Percentiles rank a stretch among this genome's conserved stretches.
Conservation (phyloP, 2,888 invertebrate genomes). For the Gymnocheta viridis region DNA sequence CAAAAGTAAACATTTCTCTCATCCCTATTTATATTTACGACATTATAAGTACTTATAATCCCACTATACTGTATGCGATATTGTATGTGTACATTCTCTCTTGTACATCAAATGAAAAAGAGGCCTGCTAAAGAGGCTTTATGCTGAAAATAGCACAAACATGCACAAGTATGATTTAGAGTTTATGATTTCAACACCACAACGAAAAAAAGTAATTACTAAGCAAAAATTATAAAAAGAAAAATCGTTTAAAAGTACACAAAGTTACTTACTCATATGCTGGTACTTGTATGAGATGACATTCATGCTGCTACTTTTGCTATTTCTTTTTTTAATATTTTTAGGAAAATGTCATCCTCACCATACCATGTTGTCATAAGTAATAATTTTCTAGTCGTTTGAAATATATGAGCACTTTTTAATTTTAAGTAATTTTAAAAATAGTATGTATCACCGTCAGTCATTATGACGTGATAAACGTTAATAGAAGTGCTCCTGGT, state of each 20-base stretch:
- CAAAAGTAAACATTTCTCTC: not conserved
- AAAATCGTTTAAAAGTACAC: slow-evolving; percentile 24
- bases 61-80: not conserved
- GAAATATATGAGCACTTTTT: slow-evolving; percentile 27
- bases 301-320: slow-evolving; percentile 5
- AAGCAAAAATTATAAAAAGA: slow-evolving; percentile 48
- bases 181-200: slow-evolving; percentile 52
- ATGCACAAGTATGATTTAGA: slow-evolving; percentile 55
- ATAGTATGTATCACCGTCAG: not conserved
- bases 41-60: not conserved
- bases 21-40: not conserved
- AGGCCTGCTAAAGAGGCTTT: slow-evolving; percentile 20
- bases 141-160: slow-evolving; percentile 55
- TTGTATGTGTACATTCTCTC: not conserved
- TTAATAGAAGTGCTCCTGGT: not conserved
- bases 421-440: slow-evolving; percentile 39
- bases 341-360: slow-evolving; percentile 50
- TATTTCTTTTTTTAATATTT: not conserved
- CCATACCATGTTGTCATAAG: slow-evolving; percentile 45
- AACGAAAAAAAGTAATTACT: slow-evolving; percentile 47
- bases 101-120: slow-evolving; percentile 10
- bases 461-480: slow-evolving; percentile 29
- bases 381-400: slow-evolving; percentile 43
- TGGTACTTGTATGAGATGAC: slow-evolving; percentile 6
- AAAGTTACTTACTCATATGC: not conserved